Conservation (phyloP, 2,797 vertebrate species). For the Tachyglossus aculeatus region DNA sequence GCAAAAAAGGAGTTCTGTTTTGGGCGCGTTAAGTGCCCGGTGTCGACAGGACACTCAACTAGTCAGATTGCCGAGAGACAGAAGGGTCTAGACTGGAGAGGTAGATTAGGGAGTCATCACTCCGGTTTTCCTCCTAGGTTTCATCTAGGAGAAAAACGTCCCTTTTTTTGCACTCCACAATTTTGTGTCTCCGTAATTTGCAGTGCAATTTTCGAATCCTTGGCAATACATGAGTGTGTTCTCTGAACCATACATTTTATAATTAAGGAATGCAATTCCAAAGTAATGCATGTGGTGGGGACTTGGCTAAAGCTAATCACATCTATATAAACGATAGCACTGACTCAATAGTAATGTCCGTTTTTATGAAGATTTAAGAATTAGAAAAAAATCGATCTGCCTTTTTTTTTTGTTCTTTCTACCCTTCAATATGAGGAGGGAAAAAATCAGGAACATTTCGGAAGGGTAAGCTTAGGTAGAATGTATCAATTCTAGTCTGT, state of each 20-base stretch:
- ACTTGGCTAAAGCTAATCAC: neutral
- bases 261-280: constrained; percentile 14
- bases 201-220: neutral
- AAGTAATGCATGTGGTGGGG: neutral
- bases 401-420: neutral
- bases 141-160: constrained; percentile 13
- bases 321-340: neutral
- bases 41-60: no score
- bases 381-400: constrained; percentile 8
- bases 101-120: no score
- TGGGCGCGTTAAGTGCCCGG: no score
- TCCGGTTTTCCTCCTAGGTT: constrained; percentile 25
- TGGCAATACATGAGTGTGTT: neutral
- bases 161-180: constrained; percentile 18
- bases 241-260: neutral
- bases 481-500: constrained; percentile 19
- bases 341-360: neutral
- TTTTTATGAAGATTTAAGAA: constrained; percentile 25
- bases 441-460: neutral
- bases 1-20: no score
- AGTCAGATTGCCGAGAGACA: no score
- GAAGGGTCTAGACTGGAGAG: no score
- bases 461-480: constrained; percentile 3
- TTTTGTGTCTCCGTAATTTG: constrained; percentile 24
- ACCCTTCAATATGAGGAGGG: neutral